These are phyloP conservation scores for Andrena fulva DNA, from an alignment of 2,888 invertebrate species.

Conservation along the genomic window DNA sequence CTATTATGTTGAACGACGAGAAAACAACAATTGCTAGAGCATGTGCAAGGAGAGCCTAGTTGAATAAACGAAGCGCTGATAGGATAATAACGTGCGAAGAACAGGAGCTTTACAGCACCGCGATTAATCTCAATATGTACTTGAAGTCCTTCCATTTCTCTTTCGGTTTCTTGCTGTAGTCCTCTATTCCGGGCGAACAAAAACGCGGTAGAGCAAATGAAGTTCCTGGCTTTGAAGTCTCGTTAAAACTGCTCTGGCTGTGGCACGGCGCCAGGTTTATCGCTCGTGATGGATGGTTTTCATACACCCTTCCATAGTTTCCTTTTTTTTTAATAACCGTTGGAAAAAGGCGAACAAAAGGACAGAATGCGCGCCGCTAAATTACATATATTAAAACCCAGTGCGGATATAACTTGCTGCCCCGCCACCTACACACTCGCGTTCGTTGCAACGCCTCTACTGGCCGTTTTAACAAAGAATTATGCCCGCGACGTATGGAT, in stretches of 20 bases:
- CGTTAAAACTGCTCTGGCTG: conserved; percentile 61
- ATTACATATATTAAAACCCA: conserved; percentile 65
- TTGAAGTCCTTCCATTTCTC: conserved; percentile 17
- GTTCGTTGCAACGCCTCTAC: conserved; percentile 19
- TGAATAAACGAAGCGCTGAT: not conserved
- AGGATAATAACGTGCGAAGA: not conserved
- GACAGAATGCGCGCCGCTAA: conserved; percentile 51
- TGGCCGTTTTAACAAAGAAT: conserved; percentile 53
- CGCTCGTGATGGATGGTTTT: conserved; percentile 69
- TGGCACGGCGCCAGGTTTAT: conserved; percentile 68
- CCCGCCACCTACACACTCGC: not conserved
- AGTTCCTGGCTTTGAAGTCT: conserved; percentile 70
- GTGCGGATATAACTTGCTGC: conserved; percentile 48
- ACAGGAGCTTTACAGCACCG: not conserved
- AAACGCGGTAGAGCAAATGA: conserved; percentile 62
- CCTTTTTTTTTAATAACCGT: conserved; percentile 53
- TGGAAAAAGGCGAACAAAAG: conserved; percentile 17
- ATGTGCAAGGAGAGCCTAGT: too few relatives aligned
- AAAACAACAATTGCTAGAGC: too few relatives aligned
- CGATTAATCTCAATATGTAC: conserved; percentile 52
- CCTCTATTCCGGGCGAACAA: conserved; percentile 48
- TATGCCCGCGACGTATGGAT: conserved; percentile 52
- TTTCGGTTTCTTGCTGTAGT: conserved; percentile 45
- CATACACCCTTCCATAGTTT: conserved; percentile 55
- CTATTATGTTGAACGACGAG: too few relatives aligned